phyloP scores from a whole-genome alignment of 1,140 invertebrate genomes.

The Agrypnia vestita region DNA sequence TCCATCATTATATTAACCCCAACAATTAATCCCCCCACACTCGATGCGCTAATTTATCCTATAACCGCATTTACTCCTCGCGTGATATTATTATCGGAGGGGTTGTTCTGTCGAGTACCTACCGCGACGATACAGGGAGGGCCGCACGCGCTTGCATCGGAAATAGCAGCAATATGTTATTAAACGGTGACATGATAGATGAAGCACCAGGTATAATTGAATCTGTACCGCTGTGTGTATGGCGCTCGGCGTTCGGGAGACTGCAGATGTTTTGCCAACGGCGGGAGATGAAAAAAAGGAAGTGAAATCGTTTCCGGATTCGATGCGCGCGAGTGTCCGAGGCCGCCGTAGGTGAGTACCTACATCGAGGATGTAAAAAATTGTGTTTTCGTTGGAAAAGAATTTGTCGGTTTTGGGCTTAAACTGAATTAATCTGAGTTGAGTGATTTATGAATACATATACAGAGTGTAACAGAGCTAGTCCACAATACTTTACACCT shows the following conservation, averaged over 20 bases:
- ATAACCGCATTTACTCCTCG: conserved; percentile 2
- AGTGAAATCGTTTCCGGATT: conserved; percentile 25
- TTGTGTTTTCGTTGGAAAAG: background rate
- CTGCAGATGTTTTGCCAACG: conserved; percentile 39
- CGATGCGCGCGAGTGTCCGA: conserved; percentile 24
- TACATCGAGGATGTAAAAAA: conserved; percentile 3
- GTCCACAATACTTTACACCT: too few species aligned
- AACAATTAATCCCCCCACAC: conserved; percentile 21
- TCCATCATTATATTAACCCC: conserved; percentile 27
- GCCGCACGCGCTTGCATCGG: background rate
- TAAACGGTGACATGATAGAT: background rate
- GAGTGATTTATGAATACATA: background rate
- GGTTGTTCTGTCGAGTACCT: background rate
- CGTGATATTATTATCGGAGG: conserved; percentile 22
- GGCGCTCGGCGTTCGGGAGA: background rate
- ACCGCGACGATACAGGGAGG: conserved; percentile 19
- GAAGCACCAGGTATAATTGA: conserved; percentile 3
- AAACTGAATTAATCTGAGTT: background rate
- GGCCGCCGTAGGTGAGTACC: background rate
- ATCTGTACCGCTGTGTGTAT: conserved; percentile 9
- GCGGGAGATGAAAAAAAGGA: conserved; percentile 13
- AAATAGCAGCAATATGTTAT: conserved; percentile 3
- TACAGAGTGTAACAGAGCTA: too few species aligned
- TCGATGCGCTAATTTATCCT: conserved; percentile 35
- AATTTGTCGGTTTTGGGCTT: background rate